Base-by-base conservation (phyloP, 2,797 vertebrate species). In the Xyrichtys novacula region DNA sequence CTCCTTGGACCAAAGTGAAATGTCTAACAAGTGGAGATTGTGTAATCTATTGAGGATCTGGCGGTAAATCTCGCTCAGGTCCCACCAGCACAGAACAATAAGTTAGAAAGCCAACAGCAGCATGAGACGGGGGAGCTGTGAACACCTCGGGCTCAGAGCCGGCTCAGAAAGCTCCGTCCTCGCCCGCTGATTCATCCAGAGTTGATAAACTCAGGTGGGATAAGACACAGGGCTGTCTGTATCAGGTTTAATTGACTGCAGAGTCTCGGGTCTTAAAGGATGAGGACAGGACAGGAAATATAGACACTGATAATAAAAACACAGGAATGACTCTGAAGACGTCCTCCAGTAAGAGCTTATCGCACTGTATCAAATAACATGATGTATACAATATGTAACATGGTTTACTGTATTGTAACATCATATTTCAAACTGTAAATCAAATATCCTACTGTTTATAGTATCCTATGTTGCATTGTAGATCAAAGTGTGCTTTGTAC, bases 11-110 rank as follows among this genome's bases (percentile, higher is more conserved):
- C 44, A 49, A 62, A 79, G 56, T 57, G 61, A 82, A 78, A 64
- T 42, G 78, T 79, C 78, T 75, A 59, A 77, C 73, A 61, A 56
- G 71, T 59, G 64, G 29, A 25, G 39, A 72, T 5, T 49, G 54
- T 59, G 75, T 71, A 83, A 85, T 88, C 83, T 78, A 49, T 71
- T 31, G 64, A 73, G 66, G 69, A 80, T 81, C 71, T 74, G 3
- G 29, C 78, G 72, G 69, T 76, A 69, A 76, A 80, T 79, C 74
- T 53, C 5, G 23, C 66, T 15, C 34, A 32, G n/a, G 83, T 87
- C 85, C 82, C 86, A 76, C 36, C 74, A 80, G 82, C 85, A 66
- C 82, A 62, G 75, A 71, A 72, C 80, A 87, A 88, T 90, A 86
- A 88, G 76, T 76, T 71, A 53, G 71, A 77, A 38, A 72, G 64